Evolutionary conservation across 2,797 vertebrate genomes (phyloP), one percentile per base, ranked within the genome.

Genomic region (Ctenopoma kingsleyae): DNA sequence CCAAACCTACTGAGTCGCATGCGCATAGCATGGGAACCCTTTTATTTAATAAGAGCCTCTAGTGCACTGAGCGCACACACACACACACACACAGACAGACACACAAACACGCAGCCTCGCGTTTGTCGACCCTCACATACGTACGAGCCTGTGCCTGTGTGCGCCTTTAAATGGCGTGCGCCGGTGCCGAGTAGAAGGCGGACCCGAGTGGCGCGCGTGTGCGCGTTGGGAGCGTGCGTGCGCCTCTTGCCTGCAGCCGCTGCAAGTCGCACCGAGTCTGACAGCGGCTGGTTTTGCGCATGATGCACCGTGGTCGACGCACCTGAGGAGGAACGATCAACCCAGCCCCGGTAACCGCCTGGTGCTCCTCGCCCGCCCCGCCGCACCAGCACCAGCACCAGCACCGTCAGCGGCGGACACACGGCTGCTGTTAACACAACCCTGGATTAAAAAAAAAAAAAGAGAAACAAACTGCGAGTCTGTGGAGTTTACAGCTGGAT

Each of bases 131-230:
- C 48, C 70, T 30, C 27, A 44, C 43, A 67, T 40, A 65, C 67
- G 5, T 40, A 62, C 67, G 27, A 30, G 27, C 35, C 9, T 12
- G 35, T 36, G 35, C 63, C 0, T 30, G 6, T 30, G 49, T 96
- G 90, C 92, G 94, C 94, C 96, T 97, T 97, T 97, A 97, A 97
- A 95, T 93, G 93, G 92, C 67, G 94, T 87, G 93, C 75, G 76
- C 92, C 47, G 88, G 89, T 84, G 89, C 86, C 75, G 85, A 89
- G 91, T 86, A 69, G 92, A 94, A 94, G 96, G 96, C 94, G 96
- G 94, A 94, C 92, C 93, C 87, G 90, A 80, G 87, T 89, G 77
- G 80, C 89, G 84, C 75, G 70, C 32, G 70, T 23, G 67, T 35
- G 77, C 22, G 65, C 32, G 59, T 38, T 20, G 12, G 11, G 9